Percentiles rank a stretch among this genome's conserved stretches.
Conservation (phyloP, 1,140 invertebrate species). For the Drosophila dunni region DNA sequence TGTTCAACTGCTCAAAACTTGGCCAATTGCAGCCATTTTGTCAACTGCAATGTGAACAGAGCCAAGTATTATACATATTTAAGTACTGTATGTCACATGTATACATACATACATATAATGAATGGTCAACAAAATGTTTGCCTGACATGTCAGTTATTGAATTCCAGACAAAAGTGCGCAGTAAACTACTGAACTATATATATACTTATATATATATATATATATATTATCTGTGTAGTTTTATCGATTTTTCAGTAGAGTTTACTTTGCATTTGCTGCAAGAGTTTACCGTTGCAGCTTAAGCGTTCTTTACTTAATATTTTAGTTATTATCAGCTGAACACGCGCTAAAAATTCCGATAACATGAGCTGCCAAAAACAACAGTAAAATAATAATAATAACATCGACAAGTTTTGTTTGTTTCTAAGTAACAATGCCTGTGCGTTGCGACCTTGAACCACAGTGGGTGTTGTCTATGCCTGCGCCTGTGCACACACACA, state of each 20-base stretch:
- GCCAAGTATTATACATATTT: slow-evolving; percentile 53
- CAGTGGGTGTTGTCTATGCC: slow-evolving; percentile 47
- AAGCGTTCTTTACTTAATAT: slow-evolving; percentile 12
- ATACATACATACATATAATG: slow-evolving; percentile 10
- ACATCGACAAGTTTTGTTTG: slow-evolving; percentile 29
- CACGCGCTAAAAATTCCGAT: slow-evolving; percentile 29
- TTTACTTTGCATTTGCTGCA: slow-evolving; percentile 37
- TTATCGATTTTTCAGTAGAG: slow-evolving; percentile 65
- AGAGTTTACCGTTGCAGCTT: slow-evolving; percentile 16
- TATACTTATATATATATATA: background rate
- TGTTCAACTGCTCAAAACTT: slow-evolving; percentile 33
- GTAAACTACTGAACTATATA: slow-evolving; percentile 68
- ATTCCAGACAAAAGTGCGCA: slow-evolving; percentile 61
- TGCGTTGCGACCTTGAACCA: slow-evolving; percentile 68
- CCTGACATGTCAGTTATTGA: slow-evolving; percentile 48
- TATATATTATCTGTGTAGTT: slow-evolving; percentile 45
- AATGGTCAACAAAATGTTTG: slow-evolving; percentile 43
- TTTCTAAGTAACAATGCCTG: slow-evolving; percentile 19
- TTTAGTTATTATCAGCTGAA: slow-evolving; percentile 45
- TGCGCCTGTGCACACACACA: slow-evolving; percentile 68
- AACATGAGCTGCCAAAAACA: slow-evolving; percentile 22
- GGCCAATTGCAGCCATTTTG: slow-evolving; percentile 55
- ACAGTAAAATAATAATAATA: slow-evolving; percentile 25
- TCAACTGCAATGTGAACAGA: slow-evolving; percentile 54
- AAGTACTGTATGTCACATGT: background rate